These are phyloP conservation scores for Lasiurus cinereus DNA, from an alignment of 2,113 vertebrate species.

Conservation along the genomic window DNA sequence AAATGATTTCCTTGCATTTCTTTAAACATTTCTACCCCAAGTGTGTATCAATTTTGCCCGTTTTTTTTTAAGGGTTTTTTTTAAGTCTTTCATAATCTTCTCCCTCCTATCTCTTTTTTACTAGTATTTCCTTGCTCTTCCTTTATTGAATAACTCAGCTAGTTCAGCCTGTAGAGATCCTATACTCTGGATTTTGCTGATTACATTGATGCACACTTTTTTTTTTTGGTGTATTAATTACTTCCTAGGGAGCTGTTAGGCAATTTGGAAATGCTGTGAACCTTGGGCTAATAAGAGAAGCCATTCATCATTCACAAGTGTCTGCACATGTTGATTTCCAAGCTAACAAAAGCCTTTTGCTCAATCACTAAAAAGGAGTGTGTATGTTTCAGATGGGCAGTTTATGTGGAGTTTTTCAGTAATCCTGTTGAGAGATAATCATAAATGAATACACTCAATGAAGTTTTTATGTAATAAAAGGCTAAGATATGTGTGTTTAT, in stretches of 20 bases:
- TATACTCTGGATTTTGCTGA: not conserved
- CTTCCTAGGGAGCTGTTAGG: conserved; percentile 12
- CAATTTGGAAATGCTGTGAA: conserved; percentile 40
- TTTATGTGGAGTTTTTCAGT: not conserved
- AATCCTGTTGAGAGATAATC: not conserved
- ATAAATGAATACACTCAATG: not conserved
- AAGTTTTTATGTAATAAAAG: conserved; percentile 25
- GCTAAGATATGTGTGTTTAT: not conserved
- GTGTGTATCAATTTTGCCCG: not conserved
- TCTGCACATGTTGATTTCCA: conserved; percentile 1
- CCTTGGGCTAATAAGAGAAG: conserved; percentile 41
- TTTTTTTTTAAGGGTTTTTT: not conserved
- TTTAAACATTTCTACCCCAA: not conserved
- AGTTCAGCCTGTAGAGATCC: not conserved
- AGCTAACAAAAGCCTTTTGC: conserved; percentile 11
- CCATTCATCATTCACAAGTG: conserved; percentile 22
- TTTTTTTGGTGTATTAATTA: conserved; percentile 57
- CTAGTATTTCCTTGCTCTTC: not conserved
- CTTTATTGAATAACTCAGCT: not conserved
- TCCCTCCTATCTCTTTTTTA: not conserved
- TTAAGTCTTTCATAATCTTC: not conserved
- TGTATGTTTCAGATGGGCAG: not conserved
- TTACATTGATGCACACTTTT: not conserved
- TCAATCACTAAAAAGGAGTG: not conserved
- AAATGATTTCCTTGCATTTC: not conserved